Evolutionary conservation across 2,113 vertebrate genomes (phyloP).

Genomic region (Trachemys scripta): DNA sequence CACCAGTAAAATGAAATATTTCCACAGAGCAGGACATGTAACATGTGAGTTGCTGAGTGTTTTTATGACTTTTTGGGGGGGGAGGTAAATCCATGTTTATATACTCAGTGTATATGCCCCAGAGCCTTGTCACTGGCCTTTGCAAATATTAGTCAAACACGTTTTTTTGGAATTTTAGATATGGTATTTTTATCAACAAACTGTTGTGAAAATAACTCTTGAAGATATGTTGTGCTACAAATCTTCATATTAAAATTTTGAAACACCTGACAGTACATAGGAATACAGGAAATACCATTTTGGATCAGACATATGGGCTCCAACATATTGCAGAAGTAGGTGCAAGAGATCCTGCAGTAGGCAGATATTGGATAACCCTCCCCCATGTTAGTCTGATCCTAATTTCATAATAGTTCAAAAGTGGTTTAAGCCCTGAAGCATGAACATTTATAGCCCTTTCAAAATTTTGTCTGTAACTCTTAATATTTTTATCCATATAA

Average conservation of each 20-base stretch:
- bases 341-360: too few relatives aligned
- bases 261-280: neutral
- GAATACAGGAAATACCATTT: neutral
- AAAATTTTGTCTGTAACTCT: too few relatives aligned
- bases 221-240: neutral
- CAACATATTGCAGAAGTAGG: too few relatives aligned
- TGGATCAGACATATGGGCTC: neutral
- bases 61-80: neutral
- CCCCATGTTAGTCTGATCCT: too few relatives aligned
- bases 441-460: too few relatives aligned
- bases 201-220: constrained; percentile 38
- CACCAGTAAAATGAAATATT: too few relatives aligned
- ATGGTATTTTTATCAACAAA: constrained; percentile 36
- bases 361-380: neutral
- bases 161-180: constrained; percentile 26
- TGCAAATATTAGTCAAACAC: constrained; percentile 35
- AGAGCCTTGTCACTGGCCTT: constrained; percentile 13
- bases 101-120: constrained; percentile 3
- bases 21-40: neutral
- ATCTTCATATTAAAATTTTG: neutral
- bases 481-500: neutral
- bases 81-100: neutral
- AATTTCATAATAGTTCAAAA: too few relatives aligned
- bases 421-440: too few relatives aligned
- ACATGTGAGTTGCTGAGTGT: neutral